These are phyloP conservation scores for Helostoma temminkii DNA, from an alignment of 2,797 vertebrate genomes.

Conservation along the genomic window DNA sequence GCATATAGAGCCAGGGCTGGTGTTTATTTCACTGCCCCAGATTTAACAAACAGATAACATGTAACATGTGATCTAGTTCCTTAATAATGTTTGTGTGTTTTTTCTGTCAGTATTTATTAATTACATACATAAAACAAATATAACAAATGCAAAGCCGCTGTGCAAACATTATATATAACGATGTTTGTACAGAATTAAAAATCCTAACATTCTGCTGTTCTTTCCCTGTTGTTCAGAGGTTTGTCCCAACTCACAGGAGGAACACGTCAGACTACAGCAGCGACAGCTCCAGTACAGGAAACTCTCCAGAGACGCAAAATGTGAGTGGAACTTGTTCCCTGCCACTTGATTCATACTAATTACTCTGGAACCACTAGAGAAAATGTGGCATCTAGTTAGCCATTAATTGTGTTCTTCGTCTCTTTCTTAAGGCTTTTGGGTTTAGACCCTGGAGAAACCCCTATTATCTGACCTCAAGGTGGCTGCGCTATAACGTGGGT, in stretches of 20 bases:
- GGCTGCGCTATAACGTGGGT: slow-evolving; percentile 82
- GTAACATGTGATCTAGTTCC: background rate
- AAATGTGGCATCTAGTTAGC: background rate
- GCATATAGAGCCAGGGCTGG: background rate
- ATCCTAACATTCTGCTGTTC: background rate
- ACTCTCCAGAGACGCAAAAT: slow-evolving; percentile 81
- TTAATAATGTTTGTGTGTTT: background rate
- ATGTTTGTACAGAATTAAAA: background rate
- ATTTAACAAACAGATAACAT: background rate
- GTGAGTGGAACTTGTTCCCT: slow-evolving; percentile 65
- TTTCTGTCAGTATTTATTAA: no score
- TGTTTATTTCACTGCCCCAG: background rate
- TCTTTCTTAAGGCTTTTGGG: slow-evolving; percentile 73
- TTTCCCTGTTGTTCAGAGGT: slow-evolving; percentile 56
- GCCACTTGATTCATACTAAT: background rate
- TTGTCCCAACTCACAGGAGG: slow-evolving; percentile 73
- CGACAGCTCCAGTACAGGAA: slow-evolving; percentile 78
- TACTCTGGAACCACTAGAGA: background rate
- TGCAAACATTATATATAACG: no score
- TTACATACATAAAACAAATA: no score
- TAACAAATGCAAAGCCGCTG: no score
- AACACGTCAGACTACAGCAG: slow-evolving; percentile 82
- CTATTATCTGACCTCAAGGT: slow-evolving; percentile 82
- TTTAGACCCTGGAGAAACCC: slow-evolving; percentile 76
- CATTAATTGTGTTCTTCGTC: slow-evolving; percentile 50